Percentiles rank a stretch among this genome's conserved stretches.
Conservation (phyloP, 2,888 invertebrate genomes). For the Dioctria rufipes region DNA sequence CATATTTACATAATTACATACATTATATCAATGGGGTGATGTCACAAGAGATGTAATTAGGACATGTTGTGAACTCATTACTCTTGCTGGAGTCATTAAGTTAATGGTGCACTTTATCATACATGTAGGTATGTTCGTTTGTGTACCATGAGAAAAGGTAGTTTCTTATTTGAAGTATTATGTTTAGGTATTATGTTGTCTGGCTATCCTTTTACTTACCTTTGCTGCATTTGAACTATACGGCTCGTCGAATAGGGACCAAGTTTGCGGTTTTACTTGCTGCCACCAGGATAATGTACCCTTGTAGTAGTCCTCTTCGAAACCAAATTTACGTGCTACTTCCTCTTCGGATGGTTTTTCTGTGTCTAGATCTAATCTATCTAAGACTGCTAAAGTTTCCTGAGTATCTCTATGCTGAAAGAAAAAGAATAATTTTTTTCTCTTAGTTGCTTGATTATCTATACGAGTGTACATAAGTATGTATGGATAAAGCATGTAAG, state of each 20-base stretch:
- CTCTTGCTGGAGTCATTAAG: slow-evolving; percentile 40
- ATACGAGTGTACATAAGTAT: background rate
- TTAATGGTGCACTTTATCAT: slow-evolving; percentile 39
- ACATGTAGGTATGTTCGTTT: background rate
- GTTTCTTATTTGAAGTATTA: background rate
- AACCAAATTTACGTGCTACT: slow-evolving; percentile 96
- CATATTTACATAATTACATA: background rate
- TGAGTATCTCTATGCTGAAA: slow-evolving; percentile 96
- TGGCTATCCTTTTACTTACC: slow-evolving; percentile 74
- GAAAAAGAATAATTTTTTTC: slow-evolving; percentile 15
- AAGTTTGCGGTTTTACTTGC: slow-evolving; percentile 95
- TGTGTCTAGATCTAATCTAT: slow-evolving; percentile 96
- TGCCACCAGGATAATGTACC: slow-evolving; percentile 97
- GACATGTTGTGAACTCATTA: slow-evolving; percentile 45
- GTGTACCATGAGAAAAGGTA: background rate
- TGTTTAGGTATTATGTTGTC: background rate
- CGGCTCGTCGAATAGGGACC: slow-evolving; percentile 99
- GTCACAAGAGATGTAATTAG: slow-evolving; percentile 34
- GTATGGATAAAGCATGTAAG: background rate
- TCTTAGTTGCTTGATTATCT: slow-evolving; percentile 12
- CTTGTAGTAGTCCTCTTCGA: slow-evolving; percentile 93
- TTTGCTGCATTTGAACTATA: slow-evolving; percentile 98
- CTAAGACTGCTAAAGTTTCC: slow-evolving; percentile 97
- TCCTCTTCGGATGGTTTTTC: slow-evolving; percentile 99
- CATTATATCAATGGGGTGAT: background rate